Evolutionary conservation across 2,797 vertebrate species (phyloP), one percentile per base, ranked within the genome.

Genomic region (Enteromius mattozi): DNA sequence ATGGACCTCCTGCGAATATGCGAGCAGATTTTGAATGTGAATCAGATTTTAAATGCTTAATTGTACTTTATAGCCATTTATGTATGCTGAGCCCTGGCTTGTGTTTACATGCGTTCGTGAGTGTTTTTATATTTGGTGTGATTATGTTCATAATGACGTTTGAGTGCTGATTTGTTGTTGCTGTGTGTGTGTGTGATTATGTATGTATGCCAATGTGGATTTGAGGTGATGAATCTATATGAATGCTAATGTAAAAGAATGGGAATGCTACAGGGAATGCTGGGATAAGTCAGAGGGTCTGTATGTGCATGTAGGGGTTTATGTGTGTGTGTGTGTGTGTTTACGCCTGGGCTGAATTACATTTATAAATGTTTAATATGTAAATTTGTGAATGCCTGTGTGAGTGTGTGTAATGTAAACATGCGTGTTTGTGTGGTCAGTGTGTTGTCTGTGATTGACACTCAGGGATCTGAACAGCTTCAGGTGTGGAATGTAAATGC

Each of bases 401-500:
- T 19, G 45, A 63, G 88, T 75, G 90, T 87, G 90, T 87, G 19
- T 51, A 77, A 71, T 74, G 86, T 83, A 89, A 92, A 94, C 91
- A 91, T 86, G 87, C 74, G 51, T 81, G 86, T 90, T 89, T 90
- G 90, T 90, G 94, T 61, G 33, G 17, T 30, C 86, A 59, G 89
- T 86, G 84, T 85, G 83, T 89, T 24, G 45, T 70, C 69, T 47
- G 82, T 87, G 90, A 93, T 92, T 90, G 92, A 81, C 51, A 70
- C 88, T 70, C 56, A 59, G 90, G 87, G 90, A 94, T 94, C 86
- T 47, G 90, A 93, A 89, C 87, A 83, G 88, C 86, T 93, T 92
- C 88, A 92, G 86, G 88, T 88, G 88, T 89, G 90, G 91, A 88
- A 93, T 94, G 91, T 90, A 91, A 92, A 95, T 93, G 87, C 92